Conservation (phyloP, 2,797 vertebrate genomes). For the Discoglossus pictus region DNA sequence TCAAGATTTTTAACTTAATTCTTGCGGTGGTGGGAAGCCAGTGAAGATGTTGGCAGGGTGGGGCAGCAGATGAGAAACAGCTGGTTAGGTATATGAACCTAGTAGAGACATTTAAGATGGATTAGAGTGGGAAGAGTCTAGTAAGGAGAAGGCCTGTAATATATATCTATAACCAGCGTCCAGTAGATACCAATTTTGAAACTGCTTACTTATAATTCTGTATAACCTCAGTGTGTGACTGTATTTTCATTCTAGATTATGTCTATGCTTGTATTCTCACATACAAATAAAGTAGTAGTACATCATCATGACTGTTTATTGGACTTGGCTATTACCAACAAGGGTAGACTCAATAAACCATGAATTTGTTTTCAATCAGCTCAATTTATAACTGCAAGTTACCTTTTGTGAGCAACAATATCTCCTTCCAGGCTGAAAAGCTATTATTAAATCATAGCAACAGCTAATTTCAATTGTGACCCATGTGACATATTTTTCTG, state of each 20-base stretch:
- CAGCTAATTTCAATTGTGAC: slow-evolving; percentile 79
- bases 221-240: no score
- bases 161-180: no score
- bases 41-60: no score
- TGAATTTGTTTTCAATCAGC: slow-evolving; percentile 69
- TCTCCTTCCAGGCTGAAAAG: slow-evolving; percentile 71
- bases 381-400: slow-evolving; percentile 86
- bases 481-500: slow-evolving; percentile 73
- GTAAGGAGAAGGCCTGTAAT: no score
- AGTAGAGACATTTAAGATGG: no score
- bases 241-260: slow-evolving; percentile 14
- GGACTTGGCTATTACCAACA: slow-evolving; percentile 55
- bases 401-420: slow-evolving; percentile 82
- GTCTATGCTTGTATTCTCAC: slow-evolving; percentile 34
- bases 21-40: no score
- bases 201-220: no score
- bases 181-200: no score
- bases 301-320: slow-evolving; percentile 57
- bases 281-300: slow-evolving; percentile 43
- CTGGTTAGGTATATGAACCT: no score
- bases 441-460: slow-evolving; percentile 69
- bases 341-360: slow-evolving; percentile 59
- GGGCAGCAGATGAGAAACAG: no score
- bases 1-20: no score
- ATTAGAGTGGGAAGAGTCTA: no score